Evolutionary conservation across 2,113 vertebrate genomes (phyloP), one percentile per base, ranked within the genome.

Genomic region (Hyperopisus bebe): DNA sequence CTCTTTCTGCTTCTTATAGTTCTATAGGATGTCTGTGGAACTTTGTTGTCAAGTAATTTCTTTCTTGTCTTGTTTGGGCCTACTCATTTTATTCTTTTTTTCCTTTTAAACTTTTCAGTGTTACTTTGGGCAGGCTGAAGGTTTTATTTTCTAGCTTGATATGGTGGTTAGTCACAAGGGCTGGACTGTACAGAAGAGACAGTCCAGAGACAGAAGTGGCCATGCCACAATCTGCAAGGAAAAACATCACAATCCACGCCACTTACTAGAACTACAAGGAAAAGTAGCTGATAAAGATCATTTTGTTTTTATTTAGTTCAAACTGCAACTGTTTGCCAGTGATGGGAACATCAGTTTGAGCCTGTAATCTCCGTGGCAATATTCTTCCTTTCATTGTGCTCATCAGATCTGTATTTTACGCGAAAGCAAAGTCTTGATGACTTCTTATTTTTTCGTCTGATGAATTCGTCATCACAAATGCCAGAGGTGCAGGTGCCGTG

Each of bases 381-480:
- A 50, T 48, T 47, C 24, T 50, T 48, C 31, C n/a, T 53, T 42
- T 55, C 50, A 87, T 31, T 55, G 85, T 35, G 47, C 50, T 53
- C 50, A 87, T 42, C 46, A 87, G 50, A 17, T 35, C 85, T 21
- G 48, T 53, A 42, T 87, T 66, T 55, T 42, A 87, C 42, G 31
- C 50, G n/a, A 87, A 87, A 87, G 31, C 47, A 15, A 15, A 27
- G 48, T 53, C 85, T 47, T 87, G 85, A 87, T 51, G 85, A 87
- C 50, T 87, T 80, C 74, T 80, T 42, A 42, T 80, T 55, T 87
- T 87, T 87, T 31, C 15, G 5, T 87, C 85, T 53, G 85, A 87
- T 87, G 85, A 87, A 87, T 55, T 87, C 47, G 85, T 87, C 85
- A 87, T 87, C 50, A 87, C 85, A 87, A 87, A 87, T 55, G 85